A percentile compares a stretch with the other conserved stretches of the same genome.
phyloP scores from a whole-genome alignment of 2,888 invertebrate species.

The Lordiphosa andalusiaca region DNA sequence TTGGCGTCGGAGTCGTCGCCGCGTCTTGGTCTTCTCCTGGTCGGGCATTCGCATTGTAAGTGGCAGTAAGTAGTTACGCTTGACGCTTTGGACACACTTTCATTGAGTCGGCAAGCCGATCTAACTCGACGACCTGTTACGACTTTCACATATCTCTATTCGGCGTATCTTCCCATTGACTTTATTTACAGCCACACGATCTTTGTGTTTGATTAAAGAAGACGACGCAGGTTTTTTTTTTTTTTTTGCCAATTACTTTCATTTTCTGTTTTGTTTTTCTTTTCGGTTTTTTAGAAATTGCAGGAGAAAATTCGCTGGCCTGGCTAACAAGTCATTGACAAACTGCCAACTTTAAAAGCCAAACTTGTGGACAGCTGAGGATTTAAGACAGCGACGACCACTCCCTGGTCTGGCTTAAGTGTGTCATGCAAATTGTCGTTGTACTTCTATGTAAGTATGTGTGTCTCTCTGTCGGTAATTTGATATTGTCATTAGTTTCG shows the following conservation, averaged over 20 bases:
- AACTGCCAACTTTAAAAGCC: conserved; percentile 54
- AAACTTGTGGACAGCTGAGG: conserved; percentile 45
- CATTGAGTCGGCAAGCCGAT: conserved; percentile 34
- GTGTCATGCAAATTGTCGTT: conserved; percentile 66
- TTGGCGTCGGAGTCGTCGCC: conserved; percentile 1
- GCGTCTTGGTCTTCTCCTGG: conserved; percentile 4
- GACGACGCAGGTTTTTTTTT: conserved; percentile 34
- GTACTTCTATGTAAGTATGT: conserved; percentile 12
- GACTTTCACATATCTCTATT: conserved; percentile 32
- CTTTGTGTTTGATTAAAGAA: conserved; percentile 49
- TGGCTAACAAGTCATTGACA: conserved; percentile 58
- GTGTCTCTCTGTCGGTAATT: conserved; percentile 45
- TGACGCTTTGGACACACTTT: conserved; percentile 45
- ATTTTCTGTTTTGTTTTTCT: conserved; percentile 35
- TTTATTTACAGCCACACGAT: conserved; percentile 54
- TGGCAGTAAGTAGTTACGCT: neutral
- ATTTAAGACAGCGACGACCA: conserved; percentile 21
- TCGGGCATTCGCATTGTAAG: neutral
- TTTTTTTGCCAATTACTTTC: conserved; percentile 39
- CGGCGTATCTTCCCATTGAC: conserved; percentile 21
- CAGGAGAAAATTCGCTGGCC: conserved; percentile 60
- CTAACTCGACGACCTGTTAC: conserved; percentile 25
- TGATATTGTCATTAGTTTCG: conserved; percentile 70
- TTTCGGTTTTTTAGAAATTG: conserved; percentile 51
- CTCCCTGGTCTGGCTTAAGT: conserved; percentile 43